Conservation (phyloP, 2,888 invertebrate genomes). For the Alitta virens region DNA sequence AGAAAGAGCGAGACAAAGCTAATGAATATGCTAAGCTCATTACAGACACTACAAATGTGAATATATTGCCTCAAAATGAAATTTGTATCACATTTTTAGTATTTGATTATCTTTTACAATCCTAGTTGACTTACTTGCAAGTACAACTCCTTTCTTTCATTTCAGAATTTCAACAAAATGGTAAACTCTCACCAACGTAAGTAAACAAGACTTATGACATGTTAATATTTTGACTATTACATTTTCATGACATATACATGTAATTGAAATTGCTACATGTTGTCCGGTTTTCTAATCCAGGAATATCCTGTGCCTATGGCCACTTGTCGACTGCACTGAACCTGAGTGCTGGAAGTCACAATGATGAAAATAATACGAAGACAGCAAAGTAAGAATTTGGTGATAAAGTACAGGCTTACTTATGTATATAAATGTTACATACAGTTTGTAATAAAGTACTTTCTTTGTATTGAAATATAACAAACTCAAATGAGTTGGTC, state of each 20-base stretch:
- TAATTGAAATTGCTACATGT: not conserved
- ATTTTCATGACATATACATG: too few relatives aligned
- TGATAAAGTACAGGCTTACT: too few relatives aligned
- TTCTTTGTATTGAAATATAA: too few relatives aligned
- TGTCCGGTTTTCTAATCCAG: slow-evolving; percentile 30
- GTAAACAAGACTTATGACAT: slow-evolving; percentile 34
- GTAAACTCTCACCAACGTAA: slow-evolving; percentile 54
- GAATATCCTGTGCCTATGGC: slow-evolving; percentile 37
- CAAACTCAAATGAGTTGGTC: too few relatives aligned
- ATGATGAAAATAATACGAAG: slow-evolving; percentile 22
- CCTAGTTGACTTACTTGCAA: too few relatives aligned
- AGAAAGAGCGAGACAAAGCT: slow-evolving; percentile 55
- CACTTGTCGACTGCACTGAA: slow-evolving; percentile 36
- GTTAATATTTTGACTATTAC: too few relatives aligned
- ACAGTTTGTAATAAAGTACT: too few relatives aligned
- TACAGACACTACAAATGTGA: slow-evolving; percentile 49
- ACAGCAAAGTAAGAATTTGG: too few relatives aligned
- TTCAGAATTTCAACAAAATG: slow-evolving; percentile 54
- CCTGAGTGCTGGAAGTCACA: slow-evolving; percentile 34
- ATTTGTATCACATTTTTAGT: too few relatives aligned
- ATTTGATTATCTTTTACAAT: too few relatives aligned
- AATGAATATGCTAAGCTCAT: slow-evolving; percentile 45
- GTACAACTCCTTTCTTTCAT: slow-evolving; percentile 23
- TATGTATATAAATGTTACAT: too few relatives aligned
- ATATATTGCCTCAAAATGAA: too few relatives aligned